These are phyloP conservation scores for Protomyctophum bolini DNA, from an alignment of 2,113 vertebrate species.

Conservation along the genomic window DNA sequence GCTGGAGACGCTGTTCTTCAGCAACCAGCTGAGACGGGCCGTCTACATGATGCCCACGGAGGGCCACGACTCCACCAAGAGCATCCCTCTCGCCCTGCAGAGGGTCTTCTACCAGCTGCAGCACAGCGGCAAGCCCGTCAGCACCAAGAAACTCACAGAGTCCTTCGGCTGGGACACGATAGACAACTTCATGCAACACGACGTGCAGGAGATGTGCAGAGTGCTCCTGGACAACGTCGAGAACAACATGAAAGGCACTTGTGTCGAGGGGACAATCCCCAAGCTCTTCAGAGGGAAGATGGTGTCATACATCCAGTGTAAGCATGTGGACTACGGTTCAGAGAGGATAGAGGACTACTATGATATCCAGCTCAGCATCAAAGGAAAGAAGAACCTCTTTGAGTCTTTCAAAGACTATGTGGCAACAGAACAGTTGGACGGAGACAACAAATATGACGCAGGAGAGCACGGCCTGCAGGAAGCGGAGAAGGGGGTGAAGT, in stretches of 20 bases:
- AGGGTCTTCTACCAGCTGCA: conserved; percentile 98
- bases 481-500: conserved; percentile 98
- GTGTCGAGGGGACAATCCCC: conserved; percentile 98
- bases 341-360: conserved; percentile 99
- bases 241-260: conserved; percentile 99
- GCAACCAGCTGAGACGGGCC: conserved; percentile 96
- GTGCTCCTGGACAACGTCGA: conserved; percentile 99
- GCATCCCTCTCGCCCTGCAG: conserved; percentile 95
- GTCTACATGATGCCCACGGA: conserved; percentile 99
- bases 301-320: conserved; percentile 99
- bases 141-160: conserved; percentile 98
- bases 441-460: conserved; percentile 98
- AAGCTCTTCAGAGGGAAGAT: conserved; percentile 99
- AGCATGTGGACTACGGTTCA: conserved; percentile 97
- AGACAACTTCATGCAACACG: conserved; percentile 99
- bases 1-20: conserved; percentile 98
- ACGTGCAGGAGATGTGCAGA: conserved; percentile 97
- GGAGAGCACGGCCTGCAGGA: conserved; percentile 99
- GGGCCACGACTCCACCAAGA: conserved; percentile 98
- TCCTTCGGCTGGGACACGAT: conserved; percentile 99
- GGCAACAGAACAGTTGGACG: conserved; percentile 97
- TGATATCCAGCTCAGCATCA: conserved; percentile 99
- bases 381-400: conserved; percentile 99
- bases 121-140: conserved; percentile 98
- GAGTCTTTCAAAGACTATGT: conserved; percentile 99